phyloP scores from a whole-genome alignment of 2,113 vertebrate species.

The Tapirus terrestris region DNA sequence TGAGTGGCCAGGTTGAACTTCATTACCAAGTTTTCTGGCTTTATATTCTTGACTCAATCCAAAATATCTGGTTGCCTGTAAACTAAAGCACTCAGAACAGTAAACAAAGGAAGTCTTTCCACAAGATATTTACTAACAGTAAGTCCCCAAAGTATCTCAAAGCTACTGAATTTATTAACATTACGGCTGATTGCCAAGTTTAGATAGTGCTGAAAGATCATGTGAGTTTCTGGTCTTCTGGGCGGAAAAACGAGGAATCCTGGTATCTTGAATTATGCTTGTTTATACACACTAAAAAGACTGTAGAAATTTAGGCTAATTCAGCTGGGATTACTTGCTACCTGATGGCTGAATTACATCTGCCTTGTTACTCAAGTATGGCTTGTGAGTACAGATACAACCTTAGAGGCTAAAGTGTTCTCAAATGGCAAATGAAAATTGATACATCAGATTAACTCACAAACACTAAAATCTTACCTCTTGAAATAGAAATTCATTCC shows the following conservation, averaged over 20 bases:
- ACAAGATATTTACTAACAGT: neutral
- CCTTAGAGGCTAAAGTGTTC: neutral
- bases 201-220: neutral
- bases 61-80: neutral
- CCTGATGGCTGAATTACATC: neutral
- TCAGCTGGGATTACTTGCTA: neutral
- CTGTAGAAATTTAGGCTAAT: neutral
- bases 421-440: neutral
- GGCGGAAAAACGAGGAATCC: neutral
- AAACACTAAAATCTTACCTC: neutral
- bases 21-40: neutral
- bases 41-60: neutral
- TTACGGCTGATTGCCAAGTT: neutral
- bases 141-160: neutral
- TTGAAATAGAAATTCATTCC: neutral
- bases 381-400: neutral
- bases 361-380: neutral
- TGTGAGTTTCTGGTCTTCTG: neutral
- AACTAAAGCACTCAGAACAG: neutral
- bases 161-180: neutral
- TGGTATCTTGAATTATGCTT: neutral
- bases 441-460: neutral
- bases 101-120: neutral
- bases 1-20: neutral
- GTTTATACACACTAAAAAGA: neutral